These are phyloP conservation scores for Scaptomyza montana DNA, from an alignment of 1,140 invertebrate species.

Conservation along the genomic window DNA sequence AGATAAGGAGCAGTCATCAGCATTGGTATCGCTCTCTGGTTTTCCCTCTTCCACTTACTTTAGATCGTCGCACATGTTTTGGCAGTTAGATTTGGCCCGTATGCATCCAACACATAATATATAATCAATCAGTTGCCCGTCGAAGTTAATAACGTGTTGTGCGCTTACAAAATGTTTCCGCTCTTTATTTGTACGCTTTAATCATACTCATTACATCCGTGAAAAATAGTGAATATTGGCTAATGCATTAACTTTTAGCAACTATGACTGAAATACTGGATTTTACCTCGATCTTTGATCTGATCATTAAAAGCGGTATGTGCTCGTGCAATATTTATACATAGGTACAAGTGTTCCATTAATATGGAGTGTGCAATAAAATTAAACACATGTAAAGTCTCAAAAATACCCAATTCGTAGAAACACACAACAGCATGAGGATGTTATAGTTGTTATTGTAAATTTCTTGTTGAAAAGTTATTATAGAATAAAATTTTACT, in stretches of 20 bases:
- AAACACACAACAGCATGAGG: slow-evolving; percentile 1
- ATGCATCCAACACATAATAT: slow-evolving; percentile 22
- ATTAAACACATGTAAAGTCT: slow-evolving; percentile 10
- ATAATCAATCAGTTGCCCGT: slow-evolving; percentile 19
- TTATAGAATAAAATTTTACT: no score
- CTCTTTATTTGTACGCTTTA: slow-evolving; percentile 4
- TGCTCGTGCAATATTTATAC: slow-evolving; percentile 4
- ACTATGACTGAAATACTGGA: slow-evolving; percentile 63
- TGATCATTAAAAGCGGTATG: slow-evolving; percentile 71
- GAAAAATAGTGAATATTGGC: slow-evolving; percentile 17
- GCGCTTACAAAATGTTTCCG: slow-evolving; percentile 19
- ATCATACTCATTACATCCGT: slow-evolving; percentile 6
- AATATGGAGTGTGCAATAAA: neutral
- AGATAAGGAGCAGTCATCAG: slow-evolving; percentile 33
- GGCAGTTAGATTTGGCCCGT: slow-evolving; percentile 3
- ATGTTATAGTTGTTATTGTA: neutral
- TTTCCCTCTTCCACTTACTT: neutral
- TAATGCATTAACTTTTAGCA: slow-evolving; percentile 9
- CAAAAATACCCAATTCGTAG: neutral
- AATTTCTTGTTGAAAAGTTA: no score
- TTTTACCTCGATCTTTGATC: slow-evolving; percentile 76
- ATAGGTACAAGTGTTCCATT: neutral
- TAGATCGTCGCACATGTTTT: slow-evolving; percentile 32
- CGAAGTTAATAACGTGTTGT: slow-evolving; percentile 6
- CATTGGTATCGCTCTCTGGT: neutral